phyloP scores from a whole-genome alignment of 2,113 vertebrate species.

The Nettapus auritus region DNA sequence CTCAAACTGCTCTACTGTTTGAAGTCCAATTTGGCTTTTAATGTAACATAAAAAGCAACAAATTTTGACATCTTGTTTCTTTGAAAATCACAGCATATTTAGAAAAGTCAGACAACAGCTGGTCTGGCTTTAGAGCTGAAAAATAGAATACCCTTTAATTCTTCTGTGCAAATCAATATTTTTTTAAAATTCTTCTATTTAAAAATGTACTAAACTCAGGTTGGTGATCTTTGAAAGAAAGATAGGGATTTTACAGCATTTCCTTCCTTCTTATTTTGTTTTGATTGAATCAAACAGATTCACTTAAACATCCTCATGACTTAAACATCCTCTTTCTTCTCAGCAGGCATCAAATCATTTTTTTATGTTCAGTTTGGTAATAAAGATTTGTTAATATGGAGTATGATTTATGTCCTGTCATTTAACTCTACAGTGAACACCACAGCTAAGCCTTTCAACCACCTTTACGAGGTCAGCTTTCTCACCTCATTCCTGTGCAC shows the following conservation, averaged over 20 bases:
- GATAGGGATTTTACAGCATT: not conserved
- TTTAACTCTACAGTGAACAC: not conserved
- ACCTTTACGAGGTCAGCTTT: not conserved
- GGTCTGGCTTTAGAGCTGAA: not conserved
- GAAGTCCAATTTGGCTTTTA: not conserved
- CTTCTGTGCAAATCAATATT: slow-evolving; percentile 1
- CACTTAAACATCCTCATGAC: slow-evolving; percentile 60
- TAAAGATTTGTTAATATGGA: not conserved
- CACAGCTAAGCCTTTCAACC: slow-evolving; percentile 2
- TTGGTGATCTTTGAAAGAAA: not conserved
- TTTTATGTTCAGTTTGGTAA: not conserved
- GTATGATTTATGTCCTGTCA: slow-evolving; percentile 11
- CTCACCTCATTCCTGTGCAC: not conserved
- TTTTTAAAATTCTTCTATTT: slow-evolving; percentile 10
- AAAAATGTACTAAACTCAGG: not conserved
- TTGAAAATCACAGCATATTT: not conserved
- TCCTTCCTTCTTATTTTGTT: slow-evolving; percentile 55
- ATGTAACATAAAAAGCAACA: not conserved
- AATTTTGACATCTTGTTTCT: not conserved
- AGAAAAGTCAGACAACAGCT: not conserved
- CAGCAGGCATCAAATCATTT: slow-evolving; percentile 3
- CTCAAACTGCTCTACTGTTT: not conserved
- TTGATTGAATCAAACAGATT: slow-evolving; percentile 41
- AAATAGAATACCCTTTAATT: not conserved
- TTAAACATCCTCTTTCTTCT: slow-evolving; percentile 39